Evolutionary conservation across 1,140 invertebrate species (phyloP).

Genomic region (Luehdorfia chinensis): DNA sequence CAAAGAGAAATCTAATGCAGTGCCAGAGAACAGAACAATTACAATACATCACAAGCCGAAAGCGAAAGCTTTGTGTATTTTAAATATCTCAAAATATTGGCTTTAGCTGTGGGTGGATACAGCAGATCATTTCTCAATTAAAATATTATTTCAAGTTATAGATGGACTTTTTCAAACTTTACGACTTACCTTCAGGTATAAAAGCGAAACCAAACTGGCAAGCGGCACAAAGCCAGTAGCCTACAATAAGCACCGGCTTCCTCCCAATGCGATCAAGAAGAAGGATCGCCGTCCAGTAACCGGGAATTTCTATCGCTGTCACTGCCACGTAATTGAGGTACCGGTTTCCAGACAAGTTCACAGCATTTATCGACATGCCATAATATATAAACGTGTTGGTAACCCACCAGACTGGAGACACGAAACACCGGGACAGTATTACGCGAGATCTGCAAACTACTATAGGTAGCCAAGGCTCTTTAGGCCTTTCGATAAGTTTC

Average conservation of each 20-base stretch:
- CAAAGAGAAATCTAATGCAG: no score
- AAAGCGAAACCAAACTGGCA: conserved; percentile 64
- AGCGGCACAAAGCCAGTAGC: conserved; percentile 53
- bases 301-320: conserved; percentile 83
- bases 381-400: conserved; percentile 88
- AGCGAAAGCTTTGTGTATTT: no score
- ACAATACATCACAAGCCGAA: no score
- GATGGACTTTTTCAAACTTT: no score
- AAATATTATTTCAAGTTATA: no score
- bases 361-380: conserved; percentile 88
- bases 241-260: conserved; percentile 52
- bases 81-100: no score
- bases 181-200: conserved; percentile 56
- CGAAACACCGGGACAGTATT: conserved; percentile 80
- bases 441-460: conserved; percentile 78
- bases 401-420: conserved; percentile 85
- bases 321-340: conserved; percentile 86
- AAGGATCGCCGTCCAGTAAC: conserved; percentile 78
- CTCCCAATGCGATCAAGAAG: conserved; percentile 53
- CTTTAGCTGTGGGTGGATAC: no score
- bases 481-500: conserved; percentile 36
- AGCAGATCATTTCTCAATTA: no score
- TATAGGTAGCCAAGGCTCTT: conserved; percentile 65
- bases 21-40: no score
- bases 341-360: conserved; percentile 82